Percentiles rank a stretch among this genome's conserved stretches.
These are phyloP conservation scores for Valencia hispanica DNA, from an alignment of 2,797 vertebrate species.

Conservation along the genomic window DNA sequence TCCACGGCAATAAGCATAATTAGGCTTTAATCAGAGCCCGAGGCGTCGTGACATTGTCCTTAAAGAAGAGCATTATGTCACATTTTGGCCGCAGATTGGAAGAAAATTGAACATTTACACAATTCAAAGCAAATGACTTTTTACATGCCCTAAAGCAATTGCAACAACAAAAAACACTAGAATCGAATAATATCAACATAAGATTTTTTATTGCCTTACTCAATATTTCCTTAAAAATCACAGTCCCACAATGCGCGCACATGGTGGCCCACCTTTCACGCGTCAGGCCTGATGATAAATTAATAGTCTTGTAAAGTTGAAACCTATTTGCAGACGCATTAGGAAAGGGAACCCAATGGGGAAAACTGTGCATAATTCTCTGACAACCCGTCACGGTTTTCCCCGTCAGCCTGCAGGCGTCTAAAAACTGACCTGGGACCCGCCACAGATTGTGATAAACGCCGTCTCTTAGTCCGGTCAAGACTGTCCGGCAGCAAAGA, in stretches of 20 bases:
- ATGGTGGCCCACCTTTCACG: conserved; percentile 47
- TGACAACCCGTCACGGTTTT: conserved; percentile 79
- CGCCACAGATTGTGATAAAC: conserved; percentile 68
- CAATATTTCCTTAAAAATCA: background rate
- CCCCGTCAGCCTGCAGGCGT: conserved; percentile 77
- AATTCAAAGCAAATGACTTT: conserved; percentile 27
- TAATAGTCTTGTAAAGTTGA: conserved; percentile 77
- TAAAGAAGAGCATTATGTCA: conserved; percentile 49
- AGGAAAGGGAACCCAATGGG: conserved; percentile 79
- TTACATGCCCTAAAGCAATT: conserved; percentile 15
- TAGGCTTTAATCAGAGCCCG: conserved; percentile 73
- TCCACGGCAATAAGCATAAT: conserved; percentile 78
- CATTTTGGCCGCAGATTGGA: conserved; percentile 37
- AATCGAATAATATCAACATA: background rate
- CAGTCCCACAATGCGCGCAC: conserved; percentile 10
- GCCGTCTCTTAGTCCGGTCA: conserved; percentile 9
- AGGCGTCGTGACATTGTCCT: conserved; percentile 61
- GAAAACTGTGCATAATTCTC: conserved; percentile 83
- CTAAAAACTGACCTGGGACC: conserved; percentile 66
- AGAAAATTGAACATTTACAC: conserved; percentile 29
- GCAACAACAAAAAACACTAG: background rate
- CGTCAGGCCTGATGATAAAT: conserved; percentile 85
- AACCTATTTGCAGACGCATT: conserved; percentile 87
- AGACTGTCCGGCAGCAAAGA: conserved; percentile 67
- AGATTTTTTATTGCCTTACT: background rate